Evolutionary conservation across 2,113 vertebrate species (phyloP).

Genomic region (Vulpes lagopus): DNA sequence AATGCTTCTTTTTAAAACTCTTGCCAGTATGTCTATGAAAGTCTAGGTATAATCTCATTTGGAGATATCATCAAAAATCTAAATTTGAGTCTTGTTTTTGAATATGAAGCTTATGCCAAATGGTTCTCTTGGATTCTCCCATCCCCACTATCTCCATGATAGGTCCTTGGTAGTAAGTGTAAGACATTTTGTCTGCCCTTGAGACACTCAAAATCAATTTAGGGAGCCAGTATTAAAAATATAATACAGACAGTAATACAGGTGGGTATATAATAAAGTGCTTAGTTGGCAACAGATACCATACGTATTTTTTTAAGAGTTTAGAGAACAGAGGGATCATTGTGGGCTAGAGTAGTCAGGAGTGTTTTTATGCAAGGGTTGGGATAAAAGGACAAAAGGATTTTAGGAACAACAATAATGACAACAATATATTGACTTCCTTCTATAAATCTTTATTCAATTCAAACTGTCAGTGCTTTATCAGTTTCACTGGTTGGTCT

Average conservation of each 20-base stretch:
- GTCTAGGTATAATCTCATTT: conserved; percentile 50
- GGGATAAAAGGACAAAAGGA: background rate
- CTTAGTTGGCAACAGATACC: conserved; percentile 56
- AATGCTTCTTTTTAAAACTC: conserved; percentile 37
- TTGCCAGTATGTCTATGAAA: conserved; percentile 54
- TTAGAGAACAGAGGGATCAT: conserved; percentile 34
- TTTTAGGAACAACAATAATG: background rate
- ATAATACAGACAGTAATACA: conserved; percentile 34
- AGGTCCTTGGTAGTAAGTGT: background rate
- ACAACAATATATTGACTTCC: background rate
- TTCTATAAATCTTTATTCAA: background rate
- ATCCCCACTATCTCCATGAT: background rate
- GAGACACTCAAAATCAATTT: conserved; percentile 71
- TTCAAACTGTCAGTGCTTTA: background rate
- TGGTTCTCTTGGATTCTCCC: conserved; percentile 8
- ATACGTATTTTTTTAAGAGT: conserved; percentile 62
- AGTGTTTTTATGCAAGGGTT: background rate
- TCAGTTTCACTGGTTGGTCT: background rate
- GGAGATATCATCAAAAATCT: conserved; percentile 59
- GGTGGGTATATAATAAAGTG: conserved; percentile 43
- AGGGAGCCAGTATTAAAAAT: conserved; percentile 61
- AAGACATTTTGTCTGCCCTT: conserved; percentile 53
- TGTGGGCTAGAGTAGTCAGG: background rate
- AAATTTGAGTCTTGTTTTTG: conserved; percentile 52
- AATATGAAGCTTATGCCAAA: conserved; percentile 53